Percentiles rank a stretch among this genome's conserved stretches.
Evolutionary conservation across 1,140 invertebrate genomes (phyloP).

Genomic region (Heliconius eleuchia): DNA sequence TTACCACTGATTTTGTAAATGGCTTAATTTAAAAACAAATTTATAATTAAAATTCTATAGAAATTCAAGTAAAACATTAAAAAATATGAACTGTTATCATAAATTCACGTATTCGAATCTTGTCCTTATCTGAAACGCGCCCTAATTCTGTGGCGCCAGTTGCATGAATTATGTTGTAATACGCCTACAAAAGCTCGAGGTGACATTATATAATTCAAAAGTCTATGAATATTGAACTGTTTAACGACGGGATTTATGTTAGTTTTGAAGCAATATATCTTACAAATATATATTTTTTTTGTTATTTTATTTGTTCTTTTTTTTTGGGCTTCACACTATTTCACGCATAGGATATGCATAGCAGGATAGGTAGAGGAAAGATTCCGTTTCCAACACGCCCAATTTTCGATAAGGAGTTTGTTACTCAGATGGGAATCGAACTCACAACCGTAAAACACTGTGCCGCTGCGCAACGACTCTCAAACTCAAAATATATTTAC

Average conservation of each 20-base stretch:
- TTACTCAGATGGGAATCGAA: not conserved
- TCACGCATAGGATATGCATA: no score
- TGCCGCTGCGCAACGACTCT: no score
- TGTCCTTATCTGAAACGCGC: not conserved
- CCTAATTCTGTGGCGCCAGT: constrained; percentile 14
- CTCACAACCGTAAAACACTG: not conserved
- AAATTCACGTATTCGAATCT: not conserved
- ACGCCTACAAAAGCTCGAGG: constrained; percentile 17
- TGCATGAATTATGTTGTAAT: constrained; percentile 14
- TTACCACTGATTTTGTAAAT: no score
- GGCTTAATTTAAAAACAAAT: no score
- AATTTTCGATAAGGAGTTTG: no score
- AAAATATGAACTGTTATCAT: not conserved
- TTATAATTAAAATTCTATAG: no score
- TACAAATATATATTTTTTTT: not conserved
- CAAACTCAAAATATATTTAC: not conserved
- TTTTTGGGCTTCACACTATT: no score
- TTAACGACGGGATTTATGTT: not conserved
- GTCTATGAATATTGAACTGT: not conserved
- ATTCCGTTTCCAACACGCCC: no score
- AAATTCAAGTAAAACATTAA: no score
- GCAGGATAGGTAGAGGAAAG: no score
- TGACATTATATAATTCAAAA: constrained; percentile 13
- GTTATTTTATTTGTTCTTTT: no score
- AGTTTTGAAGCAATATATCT: not conserved